Conservation (phyloP, 1,140 invertebrate species). For the Papilio glaucus region DNA sequence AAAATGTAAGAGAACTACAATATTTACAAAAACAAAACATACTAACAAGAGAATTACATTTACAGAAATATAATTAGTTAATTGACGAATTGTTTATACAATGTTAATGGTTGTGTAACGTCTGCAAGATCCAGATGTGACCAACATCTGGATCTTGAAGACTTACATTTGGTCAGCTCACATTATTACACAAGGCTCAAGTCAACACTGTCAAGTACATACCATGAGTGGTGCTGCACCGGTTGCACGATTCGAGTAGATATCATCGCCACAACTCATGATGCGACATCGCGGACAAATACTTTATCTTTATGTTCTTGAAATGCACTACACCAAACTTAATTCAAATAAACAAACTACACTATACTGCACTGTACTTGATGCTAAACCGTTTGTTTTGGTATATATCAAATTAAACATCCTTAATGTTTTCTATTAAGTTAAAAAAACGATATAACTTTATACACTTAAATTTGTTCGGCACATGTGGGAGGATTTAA, state of each 20-base stretch:
- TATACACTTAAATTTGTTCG: constrained; percentile 31
- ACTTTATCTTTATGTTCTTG: constrained; percentile 30
- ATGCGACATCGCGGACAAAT: constrained; percentile 62
- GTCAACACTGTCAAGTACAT: constrained; percentile 40
- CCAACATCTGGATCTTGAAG: background rate
- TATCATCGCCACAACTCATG: constrained; percentile 73
- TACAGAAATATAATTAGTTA: too few species aligned
- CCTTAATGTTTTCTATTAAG: constrained; percentile 4
- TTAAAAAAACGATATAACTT: background rate
- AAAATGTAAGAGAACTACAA: too few species aligned
- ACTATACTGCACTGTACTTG: constrained; percentile 42
- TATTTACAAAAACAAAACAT: too few species aligned
- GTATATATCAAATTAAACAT: constrained; percentile 12
- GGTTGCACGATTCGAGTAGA: constrained; percentile 50
- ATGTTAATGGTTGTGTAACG: background rate
- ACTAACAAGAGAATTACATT: too few species aligned
- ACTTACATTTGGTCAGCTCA: background rate
- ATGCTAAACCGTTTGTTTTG: constrained; percentile 43
- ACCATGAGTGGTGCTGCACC: constrained; percentile 70
- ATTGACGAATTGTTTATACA: background rate
- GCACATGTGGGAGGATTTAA: constrained; percentile 31
- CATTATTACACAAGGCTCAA: background rate
- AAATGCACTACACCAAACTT: constrained; percentile 13
- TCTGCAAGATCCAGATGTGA: background rate
- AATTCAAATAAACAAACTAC: constrained; percentile 41